phyloP scores from a whole-genome alignment of 2,113 vertebrate genomes.

The Microtus ochrogaster region DNA sequence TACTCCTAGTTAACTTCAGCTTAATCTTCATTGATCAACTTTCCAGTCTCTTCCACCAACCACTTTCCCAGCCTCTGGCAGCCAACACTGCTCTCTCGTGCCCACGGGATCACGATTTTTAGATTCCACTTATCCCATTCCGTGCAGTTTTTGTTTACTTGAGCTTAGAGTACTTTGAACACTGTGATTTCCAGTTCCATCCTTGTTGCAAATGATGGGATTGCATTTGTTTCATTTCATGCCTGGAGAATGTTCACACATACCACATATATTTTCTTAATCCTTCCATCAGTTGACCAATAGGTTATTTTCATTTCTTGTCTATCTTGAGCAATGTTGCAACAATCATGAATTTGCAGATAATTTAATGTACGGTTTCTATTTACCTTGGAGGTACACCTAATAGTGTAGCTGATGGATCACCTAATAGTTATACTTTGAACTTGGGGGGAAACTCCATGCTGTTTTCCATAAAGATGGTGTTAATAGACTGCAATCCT shows the following conservation, averaged over 20 bases:
- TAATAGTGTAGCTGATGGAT: neutral
- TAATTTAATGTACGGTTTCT: neutral
- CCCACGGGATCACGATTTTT: neutral
- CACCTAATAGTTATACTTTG: neutral
- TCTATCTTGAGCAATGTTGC: neutral
- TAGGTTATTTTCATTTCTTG: neutral
- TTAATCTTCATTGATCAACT: neutral
- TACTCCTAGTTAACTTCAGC: neutral
- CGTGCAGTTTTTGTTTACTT: neutral
- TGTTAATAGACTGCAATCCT: neutral
- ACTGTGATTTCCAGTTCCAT: neutral
- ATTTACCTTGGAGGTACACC: neutral
- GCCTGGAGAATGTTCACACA: neutral
- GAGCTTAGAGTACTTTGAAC: neutral
- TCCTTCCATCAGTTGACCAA: neutral
- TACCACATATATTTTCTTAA: neutral
- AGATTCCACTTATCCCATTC: neutral
- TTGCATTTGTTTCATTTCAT: neutral
- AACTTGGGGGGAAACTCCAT: neutral
- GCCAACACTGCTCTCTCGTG: neutral
- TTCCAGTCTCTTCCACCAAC: neutral
- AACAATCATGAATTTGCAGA: neutral
- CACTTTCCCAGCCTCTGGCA: neutral
- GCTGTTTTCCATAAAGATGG: neutral
- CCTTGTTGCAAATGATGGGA: neutral